These are phyloP conservation scores for Boulengeromyrus knoepffleri DNA, from an alignment of 2,113 vertebrate genomes.

Conservation along the genomic window DNA sequence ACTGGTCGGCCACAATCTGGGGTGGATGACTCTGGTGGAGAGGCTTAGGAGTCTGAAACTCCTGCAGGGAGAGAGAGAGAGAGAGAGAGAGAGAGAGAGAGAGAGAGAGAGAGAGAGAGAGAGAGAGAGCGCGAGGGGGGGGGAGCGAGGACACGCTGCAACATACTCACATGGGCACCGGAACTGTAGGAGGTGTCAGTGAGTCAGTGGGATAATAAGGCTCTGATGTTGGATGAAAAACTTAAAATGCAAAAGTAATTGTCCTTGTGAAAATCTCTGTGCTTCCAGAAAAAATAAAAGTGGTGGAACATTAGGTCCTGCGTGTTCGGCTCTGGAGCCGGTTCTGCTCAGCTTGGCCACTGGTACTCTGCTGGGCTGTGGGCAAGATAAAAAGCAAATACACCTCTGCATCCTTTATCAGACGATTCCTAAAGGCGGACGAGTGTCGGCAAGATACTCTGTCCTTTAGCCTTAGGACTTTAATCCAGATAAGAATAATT, in stretches of 20 bases:
- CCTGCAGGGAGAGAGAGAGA: neutral
- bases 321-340: neutral
- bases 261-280: neutral
- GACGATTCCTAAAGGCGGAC: neutral
- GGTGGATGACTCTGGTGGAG: conserved; percentile 31
- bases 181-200: neutral
- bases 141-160: neutral
- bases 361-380: too few species aligned
- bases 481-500: conserved; percentile 15
- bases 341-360: neutral
- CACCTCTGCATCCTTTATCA: neutral
- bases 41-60: neutral
- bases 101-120: neutral
- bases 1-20: conserved; percentile 30
- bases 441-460: neutral
- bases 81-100: neutral
- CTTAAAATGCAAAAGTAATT: neutral
- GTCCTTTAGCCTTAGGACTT: neutral
- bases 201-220: neutral
- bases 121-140: neutral
- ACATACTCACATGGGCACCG: neutral
- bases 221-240: neutral
- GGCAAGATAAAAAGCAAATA: neutral
- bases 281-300: neutral
- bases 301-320: neutral